phyloP scores from a whole-genome alignment of 2,113 vertebrate genomes.

The Panurus biarmicus region DNA sequence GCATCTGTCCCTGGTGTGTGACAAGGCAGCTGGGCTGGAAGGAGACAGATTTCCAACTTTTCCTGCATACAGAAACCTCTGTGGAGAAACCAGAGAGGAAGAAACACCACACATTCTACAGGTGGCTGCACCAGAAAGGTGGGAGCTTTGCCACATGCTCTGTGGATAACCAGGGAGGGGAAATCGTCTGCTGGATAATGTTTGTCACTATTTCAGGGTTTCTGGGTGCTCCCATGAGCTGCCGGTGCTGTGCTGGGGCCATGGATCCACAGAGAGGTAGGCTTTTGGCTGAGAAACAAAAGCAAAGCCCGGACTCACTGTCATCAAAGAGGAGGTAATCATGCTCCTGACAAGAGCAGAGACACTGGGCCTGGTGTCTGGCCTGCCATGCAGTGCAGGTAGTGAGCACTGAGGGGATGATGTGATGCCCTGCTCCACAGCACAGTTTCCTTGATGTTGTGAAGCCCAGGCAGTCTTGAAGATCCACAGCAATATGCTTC shows the following conservation, averaged over 20 bases:
- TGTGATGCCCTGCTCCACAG: fast-evolving
- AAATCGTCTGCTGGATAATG: not conserved
- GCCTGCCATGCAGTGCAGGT: not conserved
- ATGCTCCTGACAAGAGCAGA: not conserved
- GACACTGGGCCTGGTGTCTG: not conserved
- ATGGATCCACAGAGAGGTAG: not conserved
- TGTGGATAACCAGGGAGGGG: not conserved
- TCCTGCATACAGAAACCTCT: not conserved
- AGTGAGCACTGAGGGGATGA: not conserved
- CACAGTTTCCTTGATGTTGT: not conserved
- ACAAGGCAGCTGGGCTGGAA: not conserved
- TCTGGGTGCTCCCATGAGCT: not conserved
- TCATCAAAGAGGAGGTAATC: not conserved
- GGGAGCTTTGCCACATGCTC: not conserved
- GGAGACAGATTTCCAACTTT: not conserved
- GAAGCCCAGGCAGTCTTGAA: not conserved
- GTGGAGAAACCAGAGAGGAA: not conserved
- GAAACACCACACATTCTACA: not conserved
- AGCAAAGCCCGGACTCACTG: not conserved
- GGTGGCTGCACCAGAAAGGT: not conserved
- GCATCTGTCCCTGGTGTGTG: not conserved
- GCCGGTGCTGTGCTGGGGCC: not conserved
- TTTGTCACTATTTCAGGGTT: not conserved
- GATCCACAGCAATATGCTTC: not conserved
- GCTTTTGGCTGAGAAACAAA: not conserved